Evolutionary conservation across 2,797 vertebrate genomes (phyloP), one percentile per base, ranked within the genome.

Genomic region (Coracias cyanogaster): DNA sequence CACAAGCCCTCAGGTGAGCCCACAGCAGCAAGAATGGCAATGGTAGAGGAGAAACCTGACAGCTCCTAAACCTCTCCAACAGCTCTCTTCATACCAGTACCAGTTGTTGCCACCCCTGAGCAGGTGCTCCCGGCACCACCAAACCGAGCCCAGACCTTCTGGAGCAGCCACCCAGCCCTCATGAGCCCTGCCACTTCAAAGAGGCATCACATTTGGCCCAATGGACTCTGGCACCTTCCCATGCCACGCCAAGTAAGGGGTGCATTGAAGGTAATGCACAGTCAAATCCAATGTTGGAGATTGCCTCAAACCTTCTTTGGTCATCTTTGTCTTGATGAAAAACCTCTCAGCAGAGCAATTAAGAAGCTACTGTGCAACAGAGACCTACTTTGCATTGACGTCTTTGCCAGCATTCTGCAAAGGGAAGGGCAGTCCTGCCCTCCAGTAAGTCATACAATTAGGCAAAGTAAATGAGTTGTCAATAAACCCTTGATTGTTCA

Each of bases 401-500:
- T n/a, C 69, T 57, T 52, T n/a, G n/a, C 43, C 45, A 49, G 43
- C 49, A 12, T 25, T 60, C 66, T 10, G 66, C 41, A 14, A 20
- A 45, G 28, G 48, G 71, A 60, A 86, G 33, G 65, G 14, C 20
- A 7, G 79, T 2, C 17, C 52, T 90, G 88, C 88, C 82, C 88
- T 16, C 52, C 88, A 62, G 80, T 73, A 58, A 74, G n/a, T 61
- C 33, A 54, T 10, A 37, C 74, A 41, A 73, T 95, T 81, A 73
- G 65, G 74, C 82, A 67, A 55, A 82, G 67, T 90, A 94, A 95
- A 86, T 2, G 72, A 93, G 83, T 65, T 41, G 71, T 85, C 88
- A 95, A 79, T 80, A 95, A 92, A 69, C 29, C 35, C 66, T 43
- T 19, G 48, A 90, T 85, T 62, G 54, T 51, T 91, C 90, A 78